Percentiles rank a stretch among this genome's conserved stretches.
phyloP scores from a whole-genome alignment of 2,113 vertebrate genomes.

The Eulemur rufifrons region DNA sequence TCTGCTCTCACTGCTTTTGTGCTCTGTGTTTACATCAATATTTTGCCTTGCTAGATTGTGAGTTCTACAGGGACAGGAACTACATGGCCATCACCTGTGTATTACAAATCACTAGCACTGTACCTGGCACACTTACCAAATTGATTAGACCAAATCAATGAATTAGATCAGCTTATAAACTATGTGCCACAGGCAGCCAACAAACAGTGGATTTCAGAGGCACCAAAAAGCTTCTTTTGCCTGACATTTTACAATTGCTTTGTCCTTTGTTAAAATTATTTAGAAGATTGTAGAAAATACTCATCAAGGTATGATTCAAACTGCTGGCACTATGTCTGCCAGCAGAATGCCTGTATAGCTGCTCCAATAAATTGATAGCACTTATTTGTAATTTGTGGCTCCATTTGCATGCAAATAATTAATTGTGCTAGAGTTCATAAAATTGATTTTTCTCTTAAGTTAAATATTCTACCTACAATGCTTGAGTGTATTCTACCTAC shows the following conservation, averaged over 20 bases:
- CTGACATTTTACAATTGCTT: not conserved
- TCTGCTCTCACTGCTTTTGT: not conserved
- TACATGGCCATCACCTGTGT: not conserved
- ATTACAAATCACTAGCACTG: not conserved
- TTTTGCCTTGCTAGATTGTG: not conserved
- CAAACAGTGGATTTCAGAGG: not conserved
- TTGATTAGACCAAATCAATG: not conserved
- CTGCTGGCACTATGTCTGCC: not conserved
- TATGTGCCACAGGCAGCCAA: not conserved
- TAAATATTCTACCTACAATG: slow-evolving; percentile 61
- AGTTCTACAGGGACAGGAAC: not conserved
- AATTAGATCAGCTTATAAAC: not conserved
- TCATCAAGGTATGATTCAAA: slow-evolving; percentile 24
- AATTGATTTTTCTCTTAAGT: slow-evolving; percentile 71
- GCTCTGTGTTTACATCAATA: not conserved
- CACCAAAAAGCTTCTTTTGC: not conserved
- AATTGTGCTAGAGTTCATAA: slow-evolving; percentile 62
- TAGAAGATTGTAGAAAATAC: not conserved
- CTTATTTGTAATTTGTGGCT: slow-evolving; percentile 48
- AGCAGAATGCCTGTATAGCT: not conserved
- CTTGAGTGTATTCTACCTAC: slow-evolving; percentile 43
- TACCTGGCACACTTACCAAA: not conserved
- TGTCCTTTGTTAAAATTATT: slow-evolving; percentile 3
- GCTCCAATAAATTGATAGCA: slow-evolving; percentile 38
- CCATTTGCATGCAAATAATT: slow-evolving; percentile 67